Base-by-base conservation (phyloP, 2,888 invertebrate species). In the Lissocephala sabroskyi region DNA sequence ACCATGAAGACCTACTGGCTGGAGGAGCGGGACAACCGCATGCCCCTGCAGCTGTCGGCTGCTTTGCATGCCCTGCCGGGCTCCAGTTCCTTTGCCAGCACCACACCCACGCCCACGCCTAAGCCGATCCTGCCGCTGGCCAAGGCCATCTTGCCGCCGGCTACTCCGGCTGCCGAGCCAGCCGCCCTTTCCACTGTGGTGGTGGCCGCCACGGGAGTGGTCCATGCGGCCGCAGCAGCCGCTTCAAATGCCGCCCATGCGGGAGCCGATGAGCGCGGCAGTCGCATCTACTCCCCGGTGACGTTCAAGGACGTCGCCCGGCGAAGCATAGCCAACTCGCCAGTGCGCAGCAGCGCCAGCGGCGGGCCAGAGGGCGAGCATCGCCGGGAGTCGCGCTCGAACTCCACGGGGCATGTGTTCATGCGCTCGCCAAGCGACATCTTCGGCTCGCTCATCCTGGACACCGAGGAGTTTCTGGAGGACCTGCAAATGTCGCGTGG, bases 1-100 rank as follows among this genome's bases (percentile, higher is more conserved):
- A 84, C 82, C 45, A 95, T 95, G 94, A 95, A 94, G 84, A 95
- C 95, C 0, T 95, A 93, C 81, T 95, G 95, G 95, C 84, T 95
- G 46, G 89, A 91, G 77, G 90, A 90, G 29, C 87, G 92, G 43
- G 91, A 92, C 65, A 87, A 88, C 32, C 86, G 94, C 18, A 86
- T 88, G 2, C 88, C 88, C 30, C 79, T 68, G 58, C 84, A 70
- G 74, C 81, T 84, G 26, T 67, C 77, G 9, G 53, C 79, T 14
- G 68, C 63, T 3, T 49, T 81, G 14, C 71, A 80, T 54, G 70
- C 81, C 5, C 52, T 80, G 37, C 52, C 80, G 1, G 48, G 55
- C 49, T 7, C 42, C 26, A 13, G 45, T 10, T 35, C 30, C 3
- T 67, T 54, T 14, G 30, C 3, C 17, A 18, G 32, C 11, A 6